Conservation (phyloP, 2,888 invertebrate species). For the Pelosia muscerda region DNA sequence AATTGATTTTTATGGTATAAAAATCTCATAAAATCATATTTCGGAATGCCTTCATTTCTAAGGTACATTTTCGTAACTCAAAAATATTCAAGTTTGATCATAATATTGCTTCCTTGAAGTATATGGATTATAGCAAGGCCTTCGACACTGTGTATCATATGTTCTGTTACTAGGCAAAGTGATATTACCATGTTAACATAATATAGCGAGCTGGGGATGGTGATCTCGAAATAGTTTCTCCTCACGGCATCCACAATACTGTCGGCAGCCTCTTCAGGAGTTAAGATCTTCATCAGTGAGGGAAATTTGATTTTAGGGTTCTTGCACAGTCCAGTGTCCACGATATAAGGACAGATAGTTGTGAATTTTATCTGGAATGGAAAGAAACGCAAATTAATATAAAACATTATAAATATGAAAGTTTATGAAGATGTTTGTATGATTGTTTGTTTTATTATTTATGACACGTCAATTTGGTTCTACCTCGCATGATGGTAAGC, state of each 20-base stretch:
- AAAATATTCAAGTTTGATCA: background rate
- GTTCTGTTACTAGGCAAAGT: background rate
- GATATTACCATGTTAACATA: conserved; percentile 84
- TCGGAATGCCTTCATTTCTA: too few species aligned
- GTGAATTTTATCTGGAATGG: conserved; percentile 90
- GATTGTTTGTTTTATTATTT: too few species aligned
- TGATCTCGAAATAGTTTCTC: conserved; percentile 86
- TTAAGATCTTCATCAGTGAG: conserved; percentile 88
- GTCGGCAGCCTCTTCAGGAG: conserved; percentile 88
- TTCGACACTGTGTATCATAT: conserved; percentile 5
- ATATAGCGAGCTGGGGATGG: conserved; percentile 88
- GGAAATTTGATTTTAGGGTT: conserved; percentile 91
- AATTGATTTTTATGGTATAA: too few species aligned
- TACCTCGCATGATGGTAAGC: too few species aligned
- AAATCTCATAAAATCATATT: too few species aligned
- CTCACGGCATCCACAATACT: conserved; percentile 90
- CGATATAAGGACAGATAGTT: conserved; percentile 95
- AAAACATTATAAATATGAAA: too few species aligned
- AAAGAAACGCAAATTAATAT: background rate
- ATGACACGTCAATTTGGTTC: too few species aligned
- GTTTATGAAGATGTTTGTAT: too few species aligned
- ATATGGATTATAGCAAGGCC: background rate
- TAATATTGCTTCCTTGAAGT: background rate
- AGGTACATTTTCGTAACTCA: background rate
- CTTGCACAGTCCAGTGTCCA: conserved; percentile 94